A percentile compares a stretch with the other conserved stretches of the same genome.
phyloP scores from a whole-genome alignment of 2,797 vertebrate species.

The Danio aesculapii region DNA sequence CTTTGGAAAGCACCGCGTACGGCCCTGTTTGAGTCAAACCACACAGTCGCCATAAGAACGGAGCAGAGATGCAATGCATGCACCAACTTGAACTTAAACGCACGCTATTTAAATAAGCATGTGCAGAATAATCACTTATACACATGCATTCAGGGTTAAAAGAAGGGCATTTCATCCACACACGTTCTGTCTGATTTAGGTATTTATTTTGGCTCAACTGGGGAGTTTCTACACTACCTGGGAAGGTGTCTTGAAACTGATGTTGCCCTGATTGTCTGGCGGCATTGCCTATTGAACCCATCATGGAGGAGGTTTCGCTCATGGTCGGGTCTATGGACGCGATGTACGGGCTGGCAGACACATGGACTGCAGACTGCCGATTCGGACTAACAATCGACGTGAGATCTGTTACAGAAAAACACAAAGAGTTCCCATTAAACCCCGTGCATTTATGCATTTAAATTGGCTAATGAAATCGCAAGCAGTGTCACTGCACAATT shows the following conservation, averaged over 20 bases:
- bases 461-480: too few species aligned
- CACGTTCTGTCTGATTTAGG: not conserved
- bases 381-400: constrained; percentile 92
- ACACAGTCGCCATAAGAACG: not conserved
- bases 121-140: not conserved
- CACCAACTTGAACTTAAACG: not conserved
- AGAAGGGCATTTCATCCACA: not conserved
- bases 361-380: constrained; percentile 90
- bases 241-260: constrained; percentile 99
- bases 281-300: constrained; percentile 90
- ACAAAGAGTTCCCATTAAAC: constrained; percentile 54
- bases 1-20: constrained; percentile 95
- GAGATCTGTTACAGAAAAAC: constrained; percentile 89
- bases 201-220: constrained; percentile 19
- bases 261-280: constrained; percentile 95
- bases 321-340: constrained; percentile 93
- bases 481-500: too few species aligned
- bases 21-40: constrained; percentile 81
- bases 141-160: not conserved
- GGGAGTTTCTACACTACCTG: constrained; percentile 83
- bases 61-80: not conserved
- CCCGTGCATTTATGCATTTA: too few species aligned
- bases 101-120: not conserved
- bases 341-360: constrained; percentile 94
- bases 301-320: constrained; percentile 90